Percentiles rank a stretch among this genome's conserved stretches.
Evolutionary conservation across 2,797 vertebrate genomes (phyloP).

Genomic region (Tokudaia tokunoshimensis): DNA sequence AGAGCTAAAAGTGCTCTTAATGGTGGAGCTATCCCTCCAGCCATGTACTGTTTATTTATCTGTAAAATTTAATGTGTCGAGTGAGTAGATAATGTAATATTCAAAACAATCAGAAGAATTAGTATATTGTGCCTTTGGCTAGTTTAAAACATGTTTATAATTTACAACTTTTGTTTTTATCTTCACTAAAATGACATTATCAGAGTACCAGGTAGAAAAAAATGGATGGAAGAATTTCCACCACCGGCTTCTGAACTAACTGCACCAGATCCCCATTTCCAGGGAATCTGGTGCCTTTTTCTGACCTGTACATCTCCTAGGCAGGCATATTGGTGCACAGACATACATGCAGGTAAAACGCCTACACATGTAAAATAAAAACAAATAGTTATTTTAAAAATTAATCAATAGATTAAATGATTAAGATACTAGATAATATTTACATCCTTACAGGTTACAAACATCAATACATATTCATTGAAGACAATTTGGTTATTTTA

Average conservation of each 20-base stretch:
- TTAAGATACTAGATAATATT: too few relatives aligned
- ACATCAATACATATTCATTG: too few relatives aligned
- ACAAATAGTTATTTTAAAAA: too few relatives aligned
- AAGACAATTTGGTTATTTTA: too few relatives aligned
- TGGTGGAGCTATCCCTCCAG: background rate
- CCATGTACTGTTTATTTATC: background rate
- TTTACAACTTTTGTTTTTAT: background rate
- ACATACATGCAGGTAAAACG: too few relatives aligned
- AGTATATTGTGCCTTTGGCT: background rate
- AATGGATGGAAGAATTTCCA: background rate
- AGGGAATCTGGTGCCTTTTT: too few relatives aligned
- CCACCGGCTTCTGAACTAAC: background rate
- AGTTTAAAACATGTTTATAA: background rate
- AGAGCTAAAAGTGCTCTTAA: background rate
- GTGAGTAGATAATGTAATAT: background rate
- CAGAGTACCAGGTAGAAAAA: background rate
- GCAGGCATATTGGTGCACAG: too few relatives aligned
- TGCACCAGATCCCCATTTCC: background rate
- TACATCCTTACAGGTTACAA: too few relatives aligned
- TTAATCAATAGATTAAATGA: too few relatives aligned
- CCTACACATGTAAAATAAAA: too few relatives aligned
- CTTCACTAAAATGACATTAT: background rate
- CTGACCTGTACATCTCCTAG: too few relatives aligned
- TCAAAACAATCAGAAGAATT: background rate
- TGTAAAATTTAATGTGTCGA: constrained; percentile 17